Evolutionary conservation across 2,888 invertebrate species (phyloP), one percentile per base, ranked within the genome.

Genomic region (Dromius quadrimaculatus): DNA sequence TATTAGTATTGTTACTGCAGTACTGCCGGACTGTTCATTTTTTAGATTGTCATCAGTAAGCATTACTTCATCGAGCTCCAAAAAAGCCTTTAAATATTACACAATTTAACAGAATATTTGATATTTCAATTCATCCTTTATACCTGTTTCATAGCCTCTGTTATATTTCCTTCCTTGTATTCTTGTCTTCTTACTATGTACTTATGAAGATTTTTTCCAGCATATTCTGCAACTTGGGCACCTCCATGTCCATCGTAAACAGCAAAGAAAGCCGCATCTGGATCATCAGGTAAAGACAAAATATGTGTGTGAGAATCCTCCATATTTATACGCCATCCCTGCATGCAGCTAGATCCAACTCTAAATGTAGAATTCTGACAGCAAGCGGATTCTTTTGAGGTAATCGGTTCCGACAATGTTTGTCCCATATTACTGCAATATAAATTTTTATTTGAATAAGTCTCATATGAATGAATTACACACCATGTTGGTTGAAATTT

Each of bases 281-380:
- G 94, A 82, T 99, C 98, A 79, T 96, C 96, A 1, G 95, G 95
- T 74, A 96, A 82, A 0, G 95, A 92, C 11, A 99, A 84, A 75
- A 99, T 92, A 78, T 98, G 97, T 57, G 97, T 97, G 81, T 99
- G 99, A 0, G 97, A 94, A 84, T 99, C 99, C 85, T 99, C 99
- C 99, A 99, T 99, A 75, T 95, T 95, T 70, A 97, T 92, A 73
- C 99, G 86, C 99, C 99, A 99, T 82, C 99, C 99, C 84, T 99
- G 99, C 98, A 99, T 99, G 80, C 95, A 97, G 15, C 97, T 97
- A 0, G 97, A 95, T n/a, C 96, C 98, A 2, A 99, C 96, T 77
- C 87, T 84, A 74, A 86, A 87, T 36, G 87, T 84, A 22, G 86
- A 83, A 81, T 93, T 92, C 81, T 92, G 90, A 77, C 93, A 92